Percentiles rank a stretch among this genome's conserved stretches.
phyloP scores from a whole-genome alignment of 2,888 invertebrate genomes.

The Cheilosia urbana region DNA sequence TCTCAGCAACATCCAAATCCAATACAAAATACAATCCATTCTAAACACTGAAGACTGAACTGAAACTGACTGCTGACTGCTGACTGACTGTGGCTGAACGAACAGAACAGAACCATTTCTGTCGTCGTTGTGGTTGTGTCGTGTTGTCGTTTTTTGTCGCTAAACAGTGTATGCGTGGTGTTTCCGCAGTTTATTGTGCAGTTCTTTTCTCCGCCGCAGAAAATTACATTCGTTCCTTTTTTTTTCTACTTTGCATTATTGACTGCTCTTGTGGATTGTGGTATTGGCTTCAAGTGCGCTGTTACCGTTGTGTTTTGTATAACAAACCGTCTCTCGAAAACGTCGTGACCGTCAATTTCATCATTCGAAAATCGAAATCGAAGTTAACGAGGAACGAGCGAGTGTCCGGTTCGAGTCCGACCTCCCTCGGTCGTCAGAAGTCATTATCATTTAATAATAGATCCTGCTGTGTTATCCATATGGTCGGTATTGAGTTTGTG shows the following conservation, averaged over 20 bases:
- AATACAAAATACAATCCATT: constrained; percentile 12
- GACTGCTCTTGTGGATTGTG: background rate
- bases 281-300: background rate
- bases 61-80: too few relatives aligned
- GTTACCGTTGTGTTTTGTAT: constrained; percentile 2
- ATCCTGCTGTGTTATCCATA: constrained; percentile 51
- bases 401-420: background rate
- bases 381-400: constrained; percentile 35
- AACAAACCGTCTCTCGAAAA: background rate
- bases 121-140: constrained; percentile 51
- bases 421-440: too few relatives aligned
- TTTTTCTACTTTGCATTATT: background rate
- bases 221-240: background rate
- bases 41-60: background rate
- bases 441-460: constrained; percentile 16
- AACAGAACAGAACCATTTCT: constrained; percentile 36
- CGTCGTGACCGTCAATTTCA: constrained; percentile 35
- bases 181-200: constrained; percentile 10
- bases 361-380: constrained; percentile 11
- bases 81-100: background rate
- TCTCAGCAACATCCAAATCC: constrained; percentile 25
- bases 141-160: constrained; percentile 23
- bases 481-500: constrained; percentile 49
- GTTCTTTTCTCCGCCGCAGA: constrained; percentile 1
- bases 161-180: constrained; percentile 42